Evolutionary conservation across 2,888 invertebrate genomes (phyloP).

Genomic region (Eristalis tenax): DNA sequence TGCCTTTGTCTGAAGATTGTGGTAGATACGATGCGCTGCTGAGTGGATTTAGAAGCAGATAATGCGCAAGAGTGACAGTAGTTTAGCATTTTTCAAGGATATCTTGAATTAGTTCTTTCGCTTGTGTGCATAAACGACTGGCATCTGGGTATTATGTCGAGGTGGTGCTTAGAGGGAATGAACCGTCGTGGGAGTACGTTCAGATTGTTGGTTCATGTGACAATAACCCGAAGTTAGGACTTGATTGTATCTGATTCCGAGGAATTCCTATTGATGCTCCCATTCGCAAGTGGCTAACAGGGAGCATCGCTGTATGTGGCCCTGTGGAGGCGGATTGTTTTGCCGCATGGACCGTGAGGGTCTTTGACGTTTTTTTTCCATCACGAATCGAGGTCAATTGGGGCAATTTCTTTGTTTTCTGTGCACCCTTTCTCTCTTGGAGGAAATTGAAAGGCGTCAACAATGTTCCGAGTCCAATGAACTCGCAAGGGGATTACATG

Average conservation of each 20-base stretch:
- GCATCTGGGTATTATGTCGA: slow-evolving; percentile 17
- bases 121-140: slow-evolving; percentile 17
- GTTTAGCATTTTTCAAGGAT: slow-evolving; percentile 16
- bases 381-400: no score
- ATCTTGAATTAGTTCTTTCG: slow-evolving; percentile 42
- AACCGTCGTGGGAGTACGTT: neutral
- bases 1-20: neutral
- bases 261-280: neutral
- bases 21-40: slow-evolving; percentile 11
- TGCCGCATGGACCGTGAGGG: no score
- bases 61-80: slow-evolving; percentile 4
- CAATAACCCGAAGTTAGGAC: neutral
- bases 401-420: no score
- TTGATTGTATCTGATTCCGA: neutral
- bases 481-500: no score
- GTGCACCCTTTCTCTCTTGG: no score
- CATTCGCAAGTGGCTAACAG: neutral
- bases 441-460: no score
- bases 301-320: neutral
- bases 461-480: no score
- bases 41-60: slow-evolving; percentile 35
- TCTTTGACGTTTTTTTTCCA: no score
- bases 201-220: neutral
- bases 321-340: no score
- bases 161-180: neutral